A percentile compares a stretch with the other conserved stretches of the same genome.
Conservation (phyloP, 2,888 invertebrate species). For the Phalera bucephala region DNA sequence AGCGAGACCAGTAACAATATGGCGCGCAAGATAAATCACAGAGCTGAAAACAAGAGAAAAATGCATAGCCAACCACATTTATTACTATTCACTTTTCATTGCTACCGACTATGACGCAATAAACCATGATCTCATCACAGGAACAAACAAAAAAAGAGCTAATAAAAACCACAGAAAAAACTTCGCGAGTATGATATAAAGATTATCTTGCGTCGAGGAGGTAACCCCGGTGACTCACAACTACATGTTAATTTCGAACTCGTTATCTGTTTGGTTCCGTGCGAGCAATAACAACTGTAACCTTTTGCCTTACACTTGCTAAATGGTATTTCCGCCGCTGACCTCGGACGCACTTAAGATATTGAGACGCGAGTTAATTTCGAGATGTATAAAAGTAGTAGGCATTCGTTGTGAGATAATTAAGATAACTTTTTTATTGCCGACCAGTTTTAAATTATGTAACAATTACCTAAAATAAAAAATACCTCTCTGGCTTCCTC, state of each 20-base stretch:
- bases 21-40: too few relatives aligned
- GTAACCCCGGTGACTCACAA: constrained; percentile 13
- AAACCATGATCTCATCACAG: neutral
- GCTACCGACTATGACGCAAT: neutral
- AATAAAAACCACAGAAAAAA: neutral
- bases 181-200: neutral
- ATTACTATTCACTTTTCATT: neutral
- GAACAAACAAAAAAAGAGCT: neutral
- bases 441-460: constrained; percentile 7
- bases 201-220: constrained; percentile 3
- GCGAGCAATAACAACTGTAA: constrained; percentile 9
- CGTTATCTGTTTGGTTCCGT: constrained; percentile 1
- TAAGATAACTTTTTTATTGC: too few relatives aligned
- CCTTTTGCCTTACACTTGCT: constrained; percentile 34
- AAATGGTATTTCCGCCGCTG: constrained; percentile 45
- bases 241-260: constrained; percentile 11
- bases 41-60: too few relatives aligned
- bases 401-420: constrained; percentile 4
- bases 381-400: too few relatives aligned
- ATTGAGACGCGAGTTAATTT: neutral
- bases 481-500: too few relatives aligned
- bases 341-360: constrained; percentile 23
- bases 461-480: neutral
- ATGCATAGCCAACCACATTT: neutral
- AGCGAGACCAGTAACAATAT: too few relatives aligned